Evolutionary conservation across 1,140 invertebrate species (phyloP).

Genomic region (Mycetomoellerius zeteki): DNA sequence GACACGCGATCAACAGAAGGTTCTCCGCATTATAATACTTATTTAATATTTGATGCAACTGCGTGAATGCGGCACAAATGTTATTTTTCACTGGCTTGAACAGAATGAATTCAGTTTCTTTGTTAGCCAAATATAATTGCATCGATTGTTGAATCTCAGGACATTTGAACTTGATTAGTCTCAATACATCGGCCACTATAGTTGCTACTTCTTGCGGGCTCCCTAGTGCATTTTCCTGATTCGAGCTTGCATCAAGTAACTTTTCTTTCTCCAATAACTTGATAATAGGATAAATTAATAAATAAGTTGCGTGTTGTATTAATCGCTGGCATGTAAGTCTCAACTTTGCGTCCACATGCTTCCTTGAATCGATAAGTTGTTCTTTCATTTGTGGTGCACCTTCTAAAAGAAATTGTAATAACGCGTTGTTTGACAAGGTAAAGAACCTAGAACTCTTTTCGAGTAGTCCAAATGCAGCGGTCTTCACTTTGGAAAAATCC

Average conservation of each 20-base stretch:
- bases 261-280: slow-evolving; percentile 92
- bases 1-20: slow-evolving; percentile 94
- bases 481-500: slow-evolving; percentile 96
- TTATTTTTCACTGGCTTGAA: slow-evolving; percentile 98
- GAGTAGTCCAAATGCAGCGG: slow-evolving; percentile 94
- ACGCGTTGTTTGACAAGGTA: slow-evolving; percentile 95
- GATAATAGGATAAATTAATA: slow-evolving; percentile 92
- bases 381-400: slow-evolving; percentile 97
- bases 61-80: slow-evolving; percentile 94
- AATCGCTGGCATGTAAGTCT: slow-evolving; percentile 97
- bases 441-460: slow-evolving; percentile 96
- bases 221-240: slow-evolving; percentile 88
- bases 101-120: slow-evolving; percentile 98
- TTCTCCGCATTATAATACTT: slow-evolving; percentile 94
- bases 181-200: slow-evolving; percentile 88
- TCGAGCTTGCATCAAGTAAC: slow-evolving; percentile 84
- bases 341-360: slow-evolving; percentile 97
- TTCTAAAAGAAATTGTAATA: slow-evolving; percentile 96
- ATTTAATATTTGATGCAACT: slow-evolving; percentile 92
- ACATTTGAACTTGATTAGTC: slow-evolving; percentile 93
- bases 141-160: slow-evolving; percentile 94
- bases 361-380: slow-evolving; percentile 96
- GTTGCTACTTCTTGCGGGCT: slow-evolving; percentile 81
- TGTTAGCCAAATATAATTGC: slow-evolving; percentile 98
- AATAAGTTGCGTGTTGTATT: slow-evolving; percentile 93